Percentiles rank a stretch among this genome's conserved stretches.
phyloP scores from a whole-genome alignment of 2,888 invertebrate species.

The Mylabris sibirica region DNA sequence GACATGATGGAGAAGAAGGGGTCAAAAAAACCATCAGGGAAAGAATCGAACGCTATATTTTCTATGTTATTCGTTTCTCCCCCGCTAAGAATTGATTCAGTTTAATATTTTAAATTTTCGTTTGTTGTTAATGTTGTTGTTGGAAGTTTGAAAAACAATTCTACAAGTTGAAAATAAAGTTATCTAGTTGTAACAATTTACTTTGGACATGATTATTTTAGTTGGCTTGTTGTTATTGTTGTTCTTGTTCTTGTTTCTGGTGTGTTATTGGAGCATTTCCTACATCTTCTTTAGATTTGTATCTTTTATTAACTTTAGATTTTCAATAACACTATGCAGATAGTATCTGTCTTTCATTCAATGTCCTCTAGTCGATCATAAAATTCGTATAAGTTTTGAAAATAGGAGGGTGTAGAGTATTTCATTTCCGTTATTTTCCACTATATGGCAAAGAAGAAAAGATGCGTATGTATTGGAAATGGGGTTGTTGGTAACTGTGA shows the following conservation, averaged over 20 bases:
- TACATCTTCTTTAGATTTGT: constrained; percentile 26
- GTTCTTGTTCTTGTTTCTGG: constrained; percentile 8
- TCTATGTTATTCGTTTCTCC: background rate
- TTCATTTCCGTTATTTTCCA: background rate
- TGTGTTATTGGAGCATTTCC: constrained; percentile 10
- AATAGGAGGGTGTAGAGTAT: background rate
- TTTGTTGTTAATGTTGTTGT: constrained; percentile 12
- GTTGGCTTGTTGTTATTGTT: background rate
- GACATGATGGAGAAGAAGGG: background rate
- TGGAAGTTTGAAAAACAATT: constrained; percentile 30
- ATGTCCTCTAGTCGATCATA: background rate
- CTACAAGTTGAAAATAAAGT: constrained; percentile 32
- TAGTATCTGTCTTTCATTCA: background rate
- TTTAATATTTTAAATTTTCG: background rate
- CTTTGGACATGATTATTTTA: background rate
- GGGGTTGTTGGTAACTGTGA: background rate
- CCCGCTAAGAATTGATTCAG: background rate
- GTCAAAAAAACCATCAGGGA: background rate
- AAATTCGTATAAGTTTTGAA: background rate
- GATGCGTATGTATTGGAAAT: background rate
- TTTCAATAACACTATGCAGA: background rate
- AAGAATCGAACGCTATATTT: background rate
- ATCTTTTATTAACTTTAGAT: constrained; percentile 19
- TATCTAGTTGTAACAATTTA: constrained; percentile 24
- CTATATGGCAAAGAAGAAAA: constrained; percentile 4